Percentiles rank a stretch among this genome's conserved stretches.
phyloP scores from a whole-genome alignment of 2,113 vertebrate genomes.

The Lampris incognitus region DNA sequence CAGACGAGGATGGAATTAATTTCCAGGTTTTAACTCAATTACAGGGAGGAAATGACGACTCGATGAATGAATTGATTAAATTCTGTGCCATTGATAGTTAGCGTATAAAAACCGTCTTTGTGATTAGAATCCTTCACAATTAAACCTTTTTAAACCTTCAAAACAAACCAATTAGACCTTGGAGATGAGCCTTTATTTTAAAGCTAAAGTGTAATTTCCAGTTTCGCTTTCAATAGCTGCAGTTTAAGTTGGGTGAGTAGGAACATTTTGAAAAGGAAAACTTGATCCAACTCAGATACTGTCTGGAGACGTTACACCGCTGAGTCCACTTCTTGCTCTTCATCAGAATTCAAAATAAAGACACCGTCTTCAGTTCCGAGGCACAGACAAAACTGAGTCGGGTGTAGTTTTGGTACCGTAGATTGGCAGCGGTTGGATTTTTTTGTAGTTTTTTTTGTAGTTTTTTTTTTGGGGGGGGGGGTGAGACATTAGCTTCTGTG shows the following conservation, averaged over 20 bases:
- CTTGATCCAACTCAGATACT: not conserved
- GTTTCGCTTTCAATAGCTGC: slow-evolving; percentile 29
- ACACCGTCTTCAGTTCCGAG: not conserved
- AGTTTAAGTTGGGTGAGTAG: not conserved
- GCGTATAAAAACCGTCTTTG: slow-evolving; percentile 46
- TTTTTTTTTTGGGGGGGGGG: no score
- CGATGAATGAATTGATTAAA: slow-evolving; percentile 57
- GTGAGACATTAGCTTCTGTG: not conserved
- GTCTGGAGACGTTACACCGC: not conserved
- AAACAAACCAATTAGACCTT: no score
- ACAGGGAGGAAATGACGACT: slow-evolving; percentile 59
- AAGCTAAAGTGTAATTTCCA: slow-evolving; percentile 11
- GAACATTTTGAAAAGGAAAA: slow-evolving; percentile 16
- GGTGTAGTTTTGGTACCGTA: slow-evolving; percentile 48
- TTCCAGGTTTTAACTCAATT: slow-evolving; percentile 71
- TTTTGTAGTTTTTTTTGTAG: no score
- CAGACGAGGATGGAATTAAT: slow-evolving; percentile 68
- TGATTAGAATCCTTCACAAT: slow-evolving; percentile 61
- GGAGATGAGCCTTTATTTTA: not conserved
- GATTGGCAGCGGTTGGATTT: slow-evolving; percentile 21
- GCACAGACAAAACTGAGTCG: slow-evolving; percentile 38
- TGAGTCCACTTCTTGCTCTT: not conserved
- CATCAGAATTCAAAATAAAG: slow-evolving; percentile 18
- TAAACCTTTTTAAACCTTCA: not conserved
- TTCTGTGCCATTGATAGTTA: slow-evolving; percentile 67